These are phyloP conservation scores for Ptilodon capucinus DNA, from an alignment of 2,888 invertebrate species.

Conservation along the genomic window DNA sequence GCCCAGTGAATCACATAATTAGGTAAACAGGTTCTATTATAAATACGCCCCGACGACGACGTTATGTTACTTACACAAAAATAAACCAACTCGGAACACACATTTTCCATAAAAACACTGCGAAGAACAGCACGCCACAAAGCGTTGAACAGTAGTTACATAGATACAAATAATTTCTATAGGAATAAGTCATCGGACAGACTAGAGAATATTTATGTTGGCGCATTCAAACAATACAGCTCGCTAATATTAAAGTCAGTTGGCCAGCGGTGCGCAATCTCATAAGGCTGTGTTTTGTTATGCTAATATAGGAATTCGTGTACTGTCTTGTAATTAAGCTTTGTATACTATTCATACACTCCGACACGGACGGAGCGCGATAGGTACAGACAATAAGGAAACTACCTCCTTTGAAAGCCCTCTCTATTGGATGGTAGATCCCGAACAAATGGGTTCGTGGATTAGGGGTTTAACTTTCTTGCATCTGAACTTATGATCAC, in stretches of 20 bases:
- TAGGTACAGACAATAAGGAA: no score
- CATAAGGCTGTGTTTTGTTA: background rate
- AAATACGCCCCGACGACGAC: background rate
- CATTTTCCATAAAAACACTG: background rate
- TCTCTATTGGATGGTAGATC: no score
- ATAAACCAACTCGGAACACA: background rate
- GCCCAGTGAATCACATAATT: background rate
- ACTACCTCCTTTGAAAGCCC: no score
- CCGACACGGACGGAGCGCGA: no score
- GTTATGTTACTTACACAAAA: background rate
- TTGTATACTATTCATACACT: background rate
- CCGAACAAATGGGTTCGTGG: no score
- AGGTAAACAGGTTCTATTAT: background rate
- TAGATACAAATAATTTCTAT: background rate
- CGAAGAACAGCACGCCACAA: background rate
- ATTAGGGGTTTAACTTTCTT: no score
- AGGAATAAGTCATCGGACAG: background rate
- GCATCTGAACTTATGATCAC: no score
- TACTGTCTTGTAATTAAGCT: background rate
- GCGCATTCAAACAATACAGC: conserved; percentile 8
- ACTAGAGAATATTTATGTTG: conserved; percentile 4
- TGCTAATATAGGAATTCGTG: background rate
- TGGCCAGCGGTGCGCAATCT: background rate
- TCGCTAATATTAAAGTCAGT: conserved; percentile 1
- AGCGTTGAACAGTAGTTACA: background rate